phyloP scores from a whole-genome alignment of 2,888 invertebrate species.

The Melanchra persicariae region DNA sequence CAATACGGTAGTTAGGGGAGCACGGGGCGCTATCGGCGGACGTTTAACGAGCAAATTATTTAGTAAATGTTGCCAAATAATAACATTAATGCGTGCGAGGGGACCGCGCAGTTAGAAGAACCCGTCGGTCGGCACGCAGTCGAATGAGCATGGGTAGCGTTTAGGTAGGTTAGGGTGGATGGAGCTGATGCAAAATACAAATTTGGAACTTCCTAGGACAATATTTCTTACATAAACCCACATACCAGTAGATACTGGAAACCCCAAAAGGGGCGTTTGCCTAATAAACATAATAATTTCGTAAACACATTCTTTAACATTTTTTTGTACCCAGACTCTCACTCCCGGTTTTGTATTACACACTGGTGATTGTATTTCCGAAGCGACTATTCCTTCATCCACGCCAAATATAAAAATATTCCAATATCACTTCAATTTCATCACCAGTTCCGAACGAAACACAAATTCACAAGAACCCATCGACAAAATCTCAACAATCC shows the following conservation, averaged over 20 bases:
- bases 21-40: conserved; percentile 82
- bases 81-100: conserved; percentile 86
- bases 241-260: neutral
- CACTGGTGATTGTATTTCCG: neutral
- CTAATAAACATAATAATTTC: neutral
- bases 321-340: too few species aligned
- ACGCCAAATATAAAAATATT: neutral
- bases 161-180: conserved; percentile 40
- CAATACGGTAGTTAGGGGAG: conserved; percentile 89
- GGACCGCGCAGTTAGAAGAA: conserved; percentile 56
- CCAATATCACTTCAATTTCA: neutral
- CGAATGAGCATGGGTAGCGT: conserved; percentile 39
- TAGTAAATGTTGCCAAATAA: conserved; percentile 91
- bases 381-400: neutral
- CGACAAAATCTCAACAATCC: conserved; percentile 68
- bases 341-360: neutral
- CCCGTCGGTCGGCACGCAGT: conserved; percentile 16
- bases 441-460: conserved; percentile 3
- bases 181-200: neutral
- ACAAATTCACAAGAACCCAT: conserved; percentile 34
- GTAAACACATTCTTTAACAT: too few species aligned
- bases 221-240: neutral
- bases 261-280: neutral
- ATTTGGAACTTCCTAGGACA: neutral
- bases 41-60: conserved; percentile 91